These are phyloP conservation scores for Sinosuthora webbiana DNA, from an alignment of 2,113 vertebrate species.

Conservation along the genomic window DNA sequence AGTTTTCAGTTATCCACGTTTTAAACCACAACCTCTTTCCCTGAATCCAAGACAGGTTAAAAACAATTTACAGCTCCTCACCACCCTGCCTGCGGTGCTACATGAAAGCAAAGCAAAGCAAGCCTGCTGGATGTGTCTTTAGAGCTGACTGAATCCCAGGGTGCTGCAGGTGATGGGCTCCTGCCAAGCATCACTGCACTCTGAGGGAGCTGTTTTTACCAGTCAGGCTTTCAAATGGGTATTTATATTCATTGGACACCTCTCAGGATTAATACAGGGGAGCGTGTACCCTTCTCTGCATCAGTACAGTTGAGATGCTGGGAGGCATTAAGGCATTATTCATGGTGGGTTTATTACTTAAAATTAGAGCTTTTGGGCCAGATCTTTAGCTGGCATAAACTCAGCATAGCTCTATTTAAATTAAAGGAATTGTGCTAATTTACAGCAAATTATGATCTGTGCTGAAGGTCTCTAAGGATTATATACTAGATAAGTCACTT, in stretches of 20 bases:
- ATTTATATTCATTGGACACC: constrained; percentile 28
- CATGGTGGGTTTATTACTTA: neutral
- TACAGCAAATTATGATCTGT: constrained; percentile 5
- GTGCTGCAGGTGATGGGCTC: constrained; percentile 40
- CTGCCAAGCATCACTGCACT: constrained; percentile 27
- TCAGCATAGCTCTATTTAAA: neutral
- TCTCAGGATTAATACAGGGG: neutral
- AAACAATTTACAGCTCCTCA: neutral
- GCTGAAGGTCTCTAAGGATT: constrained; percentile 10
- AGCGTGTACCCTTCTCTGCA: neutral
- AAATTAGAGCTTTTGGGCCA: constrained; percentile 14
- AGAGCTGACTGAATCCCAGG: neutral
- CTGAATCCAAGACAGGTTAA: neutral
- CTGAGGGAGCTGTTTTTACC: neutral
- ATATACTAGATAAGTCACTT: neutral
- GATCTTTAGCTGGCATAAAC: constrained; percentile 21
- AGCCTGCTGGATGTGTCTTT: constrained; percentile 4
- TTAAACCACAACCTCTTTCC: neutral
- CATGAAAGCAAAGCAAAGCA: constrained; percentile 32
- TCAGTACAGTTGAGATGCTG: neutral
- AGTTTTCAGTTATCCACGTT: neutral
- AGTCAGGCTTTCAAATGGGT: neutral
- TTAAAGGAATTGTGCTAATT: constrained; percentile 8
- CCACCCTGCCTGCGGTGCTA: neutral
- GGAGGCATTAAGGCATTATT: constrained; percentile 7